A percentile compares a stretch with the other conserved stretches of the same genome.
Conservation (phyloP, 2,888 invertebrate species). For the Phyto melanocephala region DNA sequence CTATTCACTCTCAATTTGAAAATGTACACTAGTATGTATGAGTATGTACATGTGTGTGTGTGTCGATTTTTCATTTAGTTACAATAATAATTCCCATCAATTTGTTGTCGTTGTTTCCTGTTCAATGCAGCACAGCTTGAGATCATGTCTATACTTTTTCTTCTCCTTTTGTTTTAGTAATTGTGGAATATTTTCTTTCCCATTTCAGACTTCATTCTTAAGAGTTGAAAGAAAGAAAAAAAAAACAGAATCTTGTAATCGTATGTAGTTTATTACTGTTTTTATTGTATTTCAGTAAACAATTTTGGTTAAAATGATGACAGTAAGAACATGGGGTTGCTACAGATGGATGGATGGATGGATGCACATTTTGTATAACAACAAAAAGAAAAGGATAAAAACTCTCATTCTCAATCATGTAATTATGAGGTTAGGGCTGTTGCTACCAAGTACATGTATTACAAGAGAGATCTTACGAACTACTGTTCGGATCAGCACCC, state of each 20-base stretch:
- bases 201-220: conserved; percentile 35
- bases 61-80: not conserved
- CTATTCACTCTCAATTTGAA: conserved; percentile 23
- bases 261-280: conserved; percentile 27
- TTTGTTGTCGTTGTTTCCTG: conserved; percentile 64
- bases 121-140: conserved; percentile 63
- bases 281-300: conserved; percentile 32
- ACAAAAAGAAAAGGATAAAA: not conserved
- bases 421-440: conserved; percentile 56
- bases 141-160: conserved; percentile 51
- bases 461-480: not conserved
- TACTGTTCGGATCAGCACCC: conserved; percentile 44
- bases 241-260: conserved; percentile 35
- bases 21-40: not conserved
- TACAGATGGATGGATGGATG: not conserved
- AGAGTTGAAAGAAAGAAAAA: conserved; percentile 12
- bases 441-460: not conserved
- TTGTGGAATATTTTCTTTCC: conserved; percentile 30
- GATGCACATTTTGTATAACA: too few species aligned
- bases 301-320: conserved; percentile 55
- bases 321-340: conserved; percentile 51
- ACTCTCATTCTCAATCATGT: not conserved
- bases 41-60: not conserved
- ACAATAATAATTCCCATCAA: conserved; percentile 62
- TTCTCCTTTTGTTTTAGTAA: conserved; percentile 18